These are phyloP conservation scores for Trichonephila clavipes DNA, from an alignment of 1,140 invertebrate species.

Conservation along the genomic window DNA sequence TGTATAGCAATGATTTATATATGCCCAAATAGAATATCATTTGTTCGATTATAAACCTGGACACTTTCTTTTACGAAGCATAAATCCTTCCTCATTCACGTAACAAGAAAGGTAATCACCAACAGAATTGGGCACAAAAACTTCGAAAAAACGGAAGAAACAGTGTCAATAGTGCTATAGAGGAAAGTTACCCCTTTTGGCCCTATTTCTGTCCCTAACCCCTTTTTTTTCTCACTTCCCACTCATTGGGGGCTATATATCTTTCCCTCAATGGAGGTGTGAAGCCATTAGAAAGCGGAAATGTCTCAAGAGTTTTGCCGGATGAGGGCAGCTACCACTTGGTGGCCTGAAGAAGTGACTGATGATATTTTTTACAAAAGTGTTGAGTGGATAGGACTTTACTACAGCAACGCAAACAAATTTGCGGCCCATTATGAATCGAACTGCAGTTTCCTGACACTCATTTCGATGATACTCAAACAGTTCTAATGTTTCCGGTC, in stretches of 20 bases:
- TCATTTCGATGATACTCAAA: not conserved
- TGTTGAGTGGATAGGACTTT: conserved; percentile 27
- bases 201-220: conserved; percentile 24
- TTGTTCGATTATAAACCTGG: not conserved
- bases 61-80: not conserved
- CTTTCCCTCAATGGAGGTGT: conserved; percentile 12
- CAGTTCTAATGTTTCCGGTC: conserved; percentile 18
- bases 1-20: not conserved
- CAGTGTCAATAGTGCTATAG: not conserved
- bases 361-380: conserved; percentile 52
- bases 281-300: conserved; percentile 70
- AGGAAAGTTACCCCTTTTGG: conserved; percentile 23
- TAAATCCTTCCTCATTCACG: not conserved
- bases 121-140: not conserved
- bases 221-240: not conserved
- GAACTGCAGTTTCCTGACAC: not conserved
- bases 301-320: not conserved
- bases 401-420: conserved; percentile 6
- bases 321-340: not conserved
- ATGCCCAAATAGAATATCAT: not conserved
- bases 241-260: not conserved
- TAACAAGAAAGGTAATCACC: not conserved
- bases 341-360: not conserved
- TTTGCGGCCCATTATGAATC: not conserved
- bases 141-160: not conserved